These are phyloP conservation scores for Drosophila atripex DNA, from an alignment of 2,888 invertebrate species.

Conservation along the genomic window DNA sequence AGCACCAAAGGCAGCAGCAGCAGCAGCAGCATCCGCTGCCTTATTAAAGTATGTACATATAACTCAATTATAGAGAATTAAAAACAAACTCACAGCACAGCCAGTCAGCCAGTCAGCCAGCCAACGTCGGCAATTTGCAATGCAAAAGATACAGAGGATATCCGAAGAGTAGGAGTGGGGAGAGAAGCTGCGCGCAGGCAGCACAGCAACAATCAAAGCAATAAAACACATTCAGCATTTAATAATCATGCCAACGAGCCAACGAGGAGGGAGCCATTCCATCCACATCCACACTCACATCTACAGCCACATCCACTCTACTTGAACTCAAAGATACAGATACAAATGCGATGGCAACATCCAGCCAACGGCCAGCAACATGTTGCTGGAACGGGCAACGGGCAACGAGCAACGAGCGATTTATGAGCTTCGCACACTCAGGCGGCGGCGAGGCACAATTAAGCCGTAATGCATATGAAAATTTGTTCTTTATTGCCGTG, in stretches of 20 bases:
- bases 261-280: constrained; percentile 48
- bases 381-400: constrained; percentile 49
- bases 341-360: constrained; percentile 19
- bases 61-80: constrained; percentile 79
- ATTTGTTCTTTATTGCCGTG: constrained; percentile 75
- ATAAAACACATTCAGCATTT: constrained; percentile 78
- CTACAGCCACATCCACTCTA: constrained; percentile 14
- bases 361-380: constrained; percentile 45
- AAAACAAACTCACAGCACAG: constrained; percentile 72
- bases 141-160: constrained; percentile 56
- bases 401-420: constrained; percentile 50
- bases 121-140: constrained; percentile 73
- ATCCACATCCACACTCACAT: constrained; percentile 17
- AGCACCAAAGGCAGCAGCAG: constrained; percentile 62
- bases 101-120: constrained; percentile 37
- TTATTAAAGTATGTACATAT: constrained; percentile 80
- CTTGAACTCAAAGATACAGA: constrained; percentile 25
- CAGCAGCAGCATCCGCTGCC: constrained; percentile 64
- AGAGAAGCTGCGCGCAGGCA: constrained; percentile 21
- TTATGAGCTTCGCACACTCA: constrained; percentile 70
- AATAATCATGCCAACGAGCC: constrained; percentile 60
- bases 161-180: neutral
- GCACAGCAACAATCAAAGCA: constrained; percentile 67
- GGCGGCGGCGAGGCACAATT: constrained; percentile 61
- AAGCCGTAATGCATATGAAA: constrained; percentile 78